Evolutionary conservation across 2,888 invertebrate species (phyloP).

Genomic region (Cryptus viduatorius): DNA sequence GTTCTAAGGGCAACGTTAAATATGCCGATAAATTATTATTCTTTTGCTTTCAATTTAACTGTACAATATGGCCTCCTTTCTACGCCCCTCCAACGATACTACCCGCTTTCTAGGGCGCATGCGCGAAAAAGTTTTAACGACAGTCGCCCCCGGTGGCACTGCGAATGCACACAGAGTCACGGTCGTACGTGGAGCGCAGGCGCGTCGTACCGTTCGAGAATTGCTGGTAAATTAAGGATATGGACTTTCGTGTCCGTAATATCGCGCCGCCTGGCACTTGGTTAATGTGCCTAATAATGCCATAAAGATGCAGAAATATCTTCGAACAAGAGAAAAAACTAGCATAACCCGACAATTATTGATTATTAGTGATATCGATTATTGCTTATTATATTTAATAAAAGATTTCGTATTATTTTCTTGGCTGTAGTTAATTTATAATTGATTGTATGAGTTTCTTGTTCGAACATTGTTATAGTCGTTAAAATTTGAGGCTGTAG

Average conservation of each 20-base stretch:
- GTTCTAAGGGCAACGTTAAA: constrained; percentile 51
- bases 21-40: constrained; percentile 64
- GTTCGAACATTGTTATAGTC: too few relatives aligned
- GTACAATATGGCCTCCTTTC: constrained; percentile 85
- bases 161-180: constrained; percentile 20
- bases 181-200: constrained; percentile 22
- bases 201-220: constrained; percentile 11
- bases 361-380: too few relatives aligned
- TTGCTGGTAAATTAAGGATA: constrained; percentile 25
- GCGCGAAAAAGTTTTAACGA: constrained; percentile 15
- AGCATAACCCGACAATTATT: too few relatives aligned
- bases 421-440: too few relatives aligned
- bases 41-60: constrained; percentile 84
- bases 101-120: constrained; percentile 48
- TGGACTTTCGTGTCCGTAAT: constrained; percentile 7
- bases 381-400: too few relatives aligned
- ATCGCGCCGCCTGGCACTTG: neutral
- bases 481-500: too few relatives aligned
- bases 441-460: too few relatives aligned
- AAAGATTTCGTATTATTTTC: too few relatives aligned
- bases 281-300: neutral
- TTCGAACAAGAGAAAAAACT: neutral
- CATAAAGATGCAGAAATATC: neutral
- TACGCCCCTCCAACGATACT: constrained; percentile 83
- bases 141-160: constrained; percentile 4